phyloP scores from a whole-genome alignment of 1,140 invertebrate genomes.

The Lasioglossum albipes region DNA sequence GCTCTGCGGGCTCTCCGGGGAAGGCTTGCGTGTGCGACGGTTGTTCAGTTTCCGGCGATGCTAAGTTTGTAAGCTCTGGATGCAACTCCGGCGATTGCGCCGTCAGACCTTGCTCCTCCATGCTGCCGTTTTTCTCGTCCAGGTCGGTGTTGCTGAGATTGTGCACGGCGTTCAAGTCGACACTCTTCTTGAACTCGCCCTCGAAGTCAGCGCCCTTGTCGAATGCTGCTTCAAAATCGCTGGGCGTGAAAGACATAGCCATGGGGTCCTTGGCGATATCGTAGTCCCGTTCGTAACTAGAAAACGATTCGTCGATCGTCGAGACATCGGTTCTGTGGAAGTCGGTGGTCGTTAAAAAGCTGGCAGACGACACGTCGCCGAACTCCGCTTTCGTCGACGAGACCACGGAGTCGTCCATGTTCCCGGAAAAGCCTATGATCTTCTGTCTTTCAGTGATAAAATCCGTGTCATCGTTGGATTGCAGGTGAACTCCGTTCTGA shows the following conservation, averaged over 20 bases:
- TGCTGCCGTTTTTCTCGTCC: constrained; percentile 40
- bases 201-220: constrained; percentile 81
- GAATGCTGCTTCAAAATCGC: constrained; percentile 82
- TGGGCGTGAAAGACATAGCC: constrained; percentile 86
- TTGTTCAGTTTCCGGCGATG: neutral
- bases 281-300: constrained; percentile 56
- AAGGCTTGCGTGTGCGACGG: neutral
- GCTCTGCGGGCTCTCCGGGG: neutral
- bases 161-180: constrained; percentile 85
- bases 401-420: constrained; percentile 78
- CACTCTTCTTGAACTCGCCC: constrained; percentile 79
- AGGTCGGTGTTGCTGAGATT: constrained; percentile 82
- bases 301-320: constrained; percentile 64
- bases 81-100: neutral
- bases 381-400: constrained; percentile 80
- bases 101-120: neutral
- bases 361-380: constrained; percentile 77
- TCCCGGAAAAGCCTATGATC: constrained; percentile 60
- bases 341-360: constrained; percentile 64
- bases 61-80: neutral
- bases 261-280: constrained; percentile 82
- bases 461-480: constrained; percentile 1
- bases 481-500: constrained; percentile 37
- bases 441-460: constrained; percentile 28
- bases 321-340: constrained; percentile 66